Evolutionary conservation across 2,888 invertebrate species (phyloP).

Genomic region (Catotricha subobsoleta): DNA sequence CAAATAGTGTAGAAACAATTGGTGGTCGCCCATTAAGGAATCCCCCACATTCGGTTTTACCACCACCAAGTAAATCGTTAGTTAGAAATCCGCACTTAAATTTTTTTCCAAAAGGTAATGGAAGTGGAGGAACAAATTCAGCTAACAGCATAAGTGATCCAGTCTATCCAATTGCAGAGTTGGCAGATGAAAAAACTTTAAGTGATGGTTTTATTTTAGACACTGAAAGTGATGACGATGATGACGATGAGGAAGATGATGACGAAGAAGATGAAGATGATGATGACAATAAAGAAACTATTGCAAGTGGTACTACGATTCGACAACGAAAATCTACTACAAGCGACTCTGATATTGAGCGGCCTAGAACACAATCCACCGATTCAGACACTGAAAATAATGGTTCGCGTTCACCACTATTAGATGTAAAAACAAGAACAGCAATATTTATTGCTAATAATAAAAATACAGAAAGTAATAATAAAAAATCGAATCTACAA

Average conservation of each 20-base stretch:
- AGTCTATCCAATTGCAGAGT: conserved; percentile 70
- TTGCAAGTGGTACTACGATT: conserved; percentile 16
- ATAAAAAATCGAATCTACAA: not conserved
- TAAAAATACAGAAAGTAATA: conserved; percentile 9
- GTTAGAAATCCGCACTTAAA: conserved; percentile 53
- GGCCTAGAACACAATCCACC: conserved; percentile 28
- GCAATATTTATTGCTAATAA: conserved; percentile 10
- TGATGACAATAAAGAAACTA: conserved; percentile 6
- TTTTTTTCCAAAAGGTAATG: conserved; percentile 37
- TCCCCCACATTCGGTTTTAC: conserved; percentile 41
- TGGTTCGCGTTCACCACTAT: conserved; percentile 49
- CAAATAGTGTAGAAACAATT: conserved; percentile 64
- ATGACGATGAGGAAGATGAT: conserved; percentile 9
- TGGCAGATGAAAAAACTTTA: conserved; percentile 49
- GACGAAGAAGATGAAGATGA: conserved; percentile 10
- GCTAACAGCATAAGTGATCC: conserved; percentile 43
- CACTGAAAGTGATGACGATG: conserved; percentile 4
- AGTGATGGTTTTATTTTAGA: conserved; percentile 19
- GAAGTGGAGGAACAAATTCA: not conserved
- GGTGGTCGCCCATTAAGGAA: conserved; percentile 44
- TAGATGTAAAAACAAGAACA: conserved; percentile 28
- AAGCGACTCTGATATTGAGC: conserved; percentile 16
- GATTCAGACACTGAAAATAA: conserved; percentile 50
- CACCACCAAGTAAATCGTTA: conserved; percentile 50
- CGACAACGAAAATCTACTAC: conserved; percentile 28